Percentiles rank a stretch among this genome's conserved stretches.
Evolutionary conservation across 2,888 invertebrate genomes (phyloP).

Genomic region (Hypolimnas misippus): DNA sequence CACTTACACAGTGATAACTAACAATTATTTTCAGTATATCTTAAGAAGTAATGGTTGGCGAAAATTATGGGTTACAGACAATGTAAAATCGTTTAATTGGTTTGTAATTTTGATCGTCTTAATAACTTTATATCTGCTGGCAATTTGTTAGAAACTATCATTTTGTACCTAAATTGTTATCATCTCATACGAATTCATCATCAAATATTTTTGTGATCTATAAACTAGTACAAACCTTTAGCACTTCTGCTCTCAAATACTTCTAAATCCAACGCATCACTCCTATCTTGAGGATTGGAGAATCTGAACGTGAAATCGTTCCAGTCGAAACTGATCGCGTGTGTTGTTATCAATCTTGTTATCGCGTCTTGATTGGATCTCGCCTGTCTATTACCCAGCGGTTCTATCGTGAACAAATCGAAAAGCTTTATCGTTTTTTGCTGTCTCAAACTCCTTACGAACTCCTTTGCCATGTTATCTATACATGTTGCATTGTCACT

Average conservation of each 20-base stretch:
- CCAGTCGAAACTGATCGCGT: conserved; percentile 83
- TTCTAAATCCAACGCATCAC: conserved; percentile 77
- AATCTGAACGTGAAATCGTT: conserved; percentile 80
- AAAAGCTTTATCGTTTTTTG: conserved; percentile 81
- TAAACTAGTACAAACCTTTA: conserved; percentile 62
- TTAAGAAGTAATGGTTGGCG: background rate
- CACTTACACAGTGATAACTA: background rate
- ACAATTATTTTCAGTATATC: background rate
- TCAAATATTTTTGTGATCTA: background rate
- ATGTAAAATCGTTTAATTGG: background rate
- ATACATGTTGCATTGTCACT: conserved; percentile 86
- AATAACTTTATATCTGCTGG: background rate
- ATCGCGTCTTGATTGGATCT: conserved; percentile 66
- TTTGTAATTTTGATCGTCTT: background rate
- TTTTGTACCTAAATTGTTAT: too few relatives aligned
- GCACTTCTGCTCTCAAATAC: conserved; percentile 73
- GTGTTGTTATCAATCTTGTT: conserved; percentile 75
- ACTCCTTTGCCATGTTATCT: conserved; percentile 75
- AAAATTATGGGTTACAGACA: background rate
- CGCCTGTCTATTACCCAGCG: conserved; percentile 68
- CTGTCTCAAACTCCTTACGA: conserved; percentile 78
- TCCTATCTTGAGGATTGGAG: conserved; percentile 72
- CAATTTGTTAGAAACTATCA: too few relatives aligned
- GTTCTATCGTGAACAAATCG: conserved; percentile 83
- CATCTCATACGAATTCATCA: too few relatives aligned